Evolutionary conservation across 2,113 vertebrate genomes (phyloP).

Genomic region (Bufo bufo): DNA sequence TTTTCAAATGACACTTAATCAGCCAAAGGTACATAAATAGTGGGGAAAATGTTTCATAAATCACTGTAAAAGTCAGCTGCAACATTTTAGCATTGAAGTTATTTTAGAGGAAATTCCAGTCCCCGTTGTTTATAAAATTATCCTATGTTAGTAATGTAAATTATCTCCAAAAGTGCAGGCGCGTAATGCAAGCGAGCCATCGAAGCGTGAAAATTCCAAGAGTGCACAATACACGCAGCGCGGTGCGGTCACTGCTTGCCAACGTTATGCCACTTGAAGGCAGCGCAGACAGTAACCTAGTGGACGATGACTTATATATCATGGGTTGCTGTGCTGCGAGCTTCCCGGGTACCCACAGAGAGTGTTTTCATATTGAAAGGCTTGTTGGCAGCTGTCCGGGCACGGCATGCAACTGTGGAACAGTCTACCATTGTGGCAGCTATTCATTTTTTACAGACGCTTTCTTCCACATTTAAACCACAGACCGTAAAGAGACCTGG

Average conservation of each 20-base stretch:
- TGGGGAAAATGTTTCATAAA: slow-evolving; percentile 49
- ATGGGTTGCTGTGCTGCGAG: slow-evolving; percentile 39
- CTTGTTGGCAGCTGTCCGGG: slow-evolving; percentile 38
- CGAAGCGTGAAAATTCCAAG: slow-evolving; percentile 34
- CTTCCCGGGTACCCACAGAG: slow-evolving; percentile 21
- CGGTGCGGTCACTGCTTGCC: slow-evolving; percentile 8
- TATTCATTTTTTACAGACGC: slow-evolving; percentile 43
- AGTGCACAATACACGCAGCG: slow-evolving; percentile 27
- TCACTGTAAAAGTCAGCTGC: slow-evolving; percentile 44
- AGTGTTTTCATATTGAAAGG: slow-evolving; percentile 45
- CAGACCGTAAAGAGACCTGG: slow-evolving; percentile 50
- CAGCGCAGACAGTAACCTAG: slow-evolving; percentile 3
- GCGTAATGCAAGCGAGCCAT: slow-evolving; percentile 46
- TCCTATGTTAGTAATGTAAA: slow-evolving; percentile 43
- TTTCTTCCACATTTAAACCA: slow-evolving; percentile 44
- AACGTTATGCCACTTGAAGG: slow-evolving; percentile 20
- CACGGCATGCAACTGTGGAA: slow-evolving; percentile 39
- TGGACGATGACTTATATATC: slow-evolving; percentile 50
- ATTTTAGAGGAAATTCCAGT: slow-evolving; percentile 55
- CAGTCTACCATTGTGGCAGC: slow-evolving; percentile 50
- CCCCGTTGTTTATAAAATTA: slow-evolving; percentile 54
- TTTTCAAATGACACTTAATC: slow-evolving; percentile 55
- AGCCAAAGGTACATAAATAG: slow-evolving; percentile 41
- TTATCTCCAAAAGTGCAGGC: slow-evolving; percentile 37
- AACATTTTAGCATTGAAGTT: slow-evolving; percentile 42